Conservation (phyloP, 2,888 invertebrate species). For the Uloborus plumipes region DNA sequence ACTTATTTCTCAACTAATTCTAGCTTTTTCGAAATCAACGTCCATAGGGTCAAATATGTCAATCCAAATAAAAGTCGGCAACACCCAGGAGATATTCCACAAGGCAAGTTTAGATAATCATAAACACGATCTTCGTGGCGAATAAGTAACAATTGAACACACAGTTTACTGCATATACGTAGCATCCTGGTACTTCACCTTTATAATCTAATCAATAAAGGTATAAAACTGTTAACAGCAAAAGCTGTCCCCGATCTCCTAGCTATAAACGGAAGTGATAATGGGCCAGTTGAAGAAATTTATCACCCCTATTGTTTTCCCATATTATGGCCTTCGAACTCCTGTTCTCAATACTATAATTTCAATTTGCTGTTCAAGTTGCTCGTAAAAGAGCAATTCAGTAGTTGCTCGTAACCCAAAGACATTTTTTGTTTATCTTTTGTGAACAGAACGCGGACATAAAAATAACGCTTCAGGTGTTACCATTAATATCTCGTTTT, state of each 20-base stretch:
- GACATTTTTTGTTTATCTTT: slow-evolving; percentile 17
- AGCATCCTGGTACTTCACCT: background rate
- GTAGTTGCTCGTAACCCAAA: slow-evolving; percentile 14
- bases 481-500: slow-evolving; percentile 42
- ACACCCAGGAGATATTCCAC: too few relatives aligned
- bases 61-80: too few relatives aligned
- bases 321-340: slow-evolving; percentile 42
- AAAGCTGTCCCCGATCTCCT: slow-evolving; percentile 46
- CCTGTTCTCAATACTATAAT: slow-evolving; percentile 52
- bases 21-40: too few relatives aligned
- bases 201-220: slow-evolving; percentile 55
- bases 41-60: too few relatives aligned
- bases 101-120: background rate
- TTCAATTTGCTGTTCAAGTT: slow-evolving; percentile 53
- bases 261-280: slow-evolving; percentile 49
- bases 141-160: slow-evolving; percentile 30
- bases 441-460: slow-evolving; percentile 24
- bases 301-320: slow-evolving; percentile 46
- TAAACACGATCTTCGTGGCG: slow-evolving; percentile 25
- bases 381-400: slow-evolving; percentile 52
- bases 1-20: too few relatives aligned
- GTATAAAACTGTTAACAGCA: slow-evolving; percentile 46
- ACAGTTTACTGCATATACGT: slow-evolving; percentile 2
- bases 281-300: slow-evolving; percentile 57
- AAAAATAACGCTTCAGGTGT: slow-evolving; percentile 25